Percentiles rank a stretch among this genome's conserved stretches.
Conservation (phyloP, 2,797 vertebrate genomes). For the Poeciliopsis presidionis region DNA sequence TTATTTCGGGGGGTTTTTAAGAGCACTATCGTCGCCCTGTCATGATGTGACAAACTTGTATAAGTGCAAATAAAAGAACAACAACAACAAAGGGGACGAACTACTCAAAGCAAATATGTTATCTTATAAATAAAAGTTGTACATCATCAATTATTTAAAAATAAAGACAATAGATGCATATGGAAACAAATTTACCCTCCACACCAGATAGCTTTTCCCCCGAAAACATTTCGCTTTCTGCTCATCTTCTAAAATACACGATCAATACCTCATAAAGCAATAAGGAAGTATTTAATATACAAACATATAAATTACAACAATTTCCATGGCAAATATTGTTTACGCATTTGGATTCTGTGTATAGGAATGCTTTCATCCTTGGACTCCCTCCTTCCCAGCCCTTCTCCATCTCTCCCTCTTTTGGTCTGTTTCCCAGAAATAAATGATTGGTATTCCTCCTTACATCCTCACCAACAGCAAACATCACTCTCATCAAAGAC, state of each 20-base stretch:
- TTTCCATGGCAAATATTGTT: neutral
- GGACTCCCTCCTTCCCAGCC: neutral
- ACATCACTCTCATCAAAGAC: constrained; percentile 80
- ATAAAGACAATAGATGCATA: neutral
- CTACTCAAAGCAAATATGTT: neutral
- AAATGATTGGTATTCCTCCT: constrained; percentile 73
- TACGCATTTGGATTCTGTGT: neutral
- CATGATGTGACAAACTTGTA: neutral
- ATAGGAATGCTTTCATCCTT: constrained; percentile 12
- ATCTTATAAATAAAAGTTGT: neutral
- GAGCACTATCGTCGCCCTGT: neutral
- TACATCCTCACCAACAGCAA: constrained; percentile 73
- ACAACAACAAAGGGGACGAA: neutral
- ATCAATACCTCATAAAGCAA: neutral
- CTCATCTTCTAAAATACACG: neutral
- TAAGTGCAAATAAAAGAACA: neutral
- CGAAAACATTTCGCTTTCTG: neutral
- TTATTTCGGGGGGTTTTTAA: neutral
- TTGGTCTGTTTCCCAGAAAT: constrained; percentile 38
- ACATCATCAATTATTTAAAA: neutral
- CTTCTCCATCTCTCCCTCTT: constrained; percentile 18
- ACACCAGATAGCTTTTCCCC: neutral
- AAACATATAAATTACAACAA: neutral
- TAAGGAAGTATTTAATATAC: neutral
- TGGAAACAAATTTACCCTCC: neutral